Base-by-base conservation (phyloP, 2,888 invertebrate species). In the Sinotaia quadrata region DNA sequence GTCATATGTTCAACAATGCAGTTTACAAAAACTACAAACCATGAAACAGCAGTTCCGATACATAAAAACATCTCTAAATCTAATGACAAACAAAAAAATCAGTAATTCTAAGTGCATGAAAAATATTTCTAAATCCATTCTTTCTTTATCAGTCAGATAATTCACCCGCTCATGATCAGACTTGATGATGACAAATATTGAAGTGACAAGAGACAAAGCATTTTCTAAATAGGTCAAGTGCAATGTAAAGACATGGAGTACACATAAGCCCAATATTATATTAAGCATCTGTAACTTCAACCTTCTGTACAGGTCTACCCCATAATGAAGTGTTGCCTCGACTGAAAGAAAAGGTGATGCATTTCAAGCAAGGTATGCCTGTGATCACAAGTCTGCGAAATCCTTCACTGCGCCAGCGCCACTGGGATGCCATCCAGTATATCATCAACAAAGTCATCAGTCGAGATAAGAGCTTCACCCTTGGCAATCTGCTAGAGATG, bases 281-380 rank as follows among this genome's bases (percentile, higher is more conserved):
- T 41, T 31, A 36, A 41, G 56, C 27, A 7, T 18, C 24, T n/a
- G 24, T 34, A 18, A 18, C 15, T 41, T 36, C 12, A 33, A 1
- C 33, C 41, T 15, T 49, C 18, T 18, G 54, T 60, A 18, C 71
- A 87, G 87, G 88, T 54, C 75, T 88, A 12, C 88, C 88, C 2
- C 78, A 81, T 67, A 88, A 88, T 75, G 87, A 87, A 54, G 83
- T 88, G 8, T 78, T 88, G 7, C 88, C 88, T 1, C 72, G 77
- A 31, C 76, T 88, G 52, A 88, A 88, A 75, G 84, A 84, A 71
- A 84, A 83, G 71, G 86, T 88, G 67, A 77, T 84, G 69, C 84
- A 85, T 71, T 88, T 88, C 75, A 88, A 88, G 72, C 83, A 82
- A 59, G 84, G 85, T 41, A 86, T 88, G 87, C 87, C 88, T 5